These are phyloP conservation scores for Pelvicachromis taeniatus DNA, from an alignment of 2,113 vertebrate genomes.

Conservation along the genomic window DNA sequence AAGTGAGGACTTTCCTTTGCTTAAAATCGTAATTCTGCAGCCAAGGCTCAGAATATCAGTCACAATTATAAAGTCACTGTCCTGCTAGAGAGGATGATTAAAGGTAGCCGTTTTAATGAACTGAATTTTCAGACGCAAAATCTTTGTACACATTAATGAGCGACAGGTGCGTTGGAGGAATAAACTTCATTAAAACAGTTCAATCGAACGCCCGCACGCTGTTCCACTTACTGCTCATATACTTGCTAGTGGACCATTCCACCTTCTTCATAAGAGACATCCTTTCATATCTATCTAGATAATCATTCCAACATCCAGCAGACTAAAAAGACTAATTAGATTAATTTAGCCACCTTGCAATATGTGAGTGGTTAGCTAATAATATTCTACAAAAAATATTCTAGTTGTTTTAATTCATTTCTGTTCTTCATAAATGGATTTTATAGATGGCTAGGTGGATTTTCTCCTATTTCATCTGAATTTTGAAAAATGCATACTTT, in stretches of 20 bases:
- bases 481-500: not conserved
- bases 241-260: not conserved
- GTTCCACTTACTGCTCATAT: not conserved
- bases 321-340: not conserved
- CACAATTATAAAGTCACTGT: not conserved
- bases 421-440: not conserved
- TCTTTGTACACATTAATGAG: not conserved
- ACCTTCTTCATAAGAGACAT: not conserved
- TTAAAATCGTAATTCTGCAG: not conserved
- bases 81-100: not conserved
- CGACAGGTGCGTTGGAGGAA: not conserved
- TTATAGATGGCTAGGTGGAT: not conserved
- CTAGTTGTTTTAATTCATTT: not conserved
- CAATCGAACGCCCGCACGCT: not conserved
- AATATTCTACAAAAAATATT: not conserved
- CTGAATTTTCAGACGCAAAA: not conserved
- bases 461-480: not conserved
- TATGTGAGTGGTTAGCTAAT: not conserved
- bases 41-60: not conserved
- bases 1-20: not conserved
- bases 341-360: not conserved
- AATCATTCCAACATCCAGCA: not conserved
- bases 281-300: not conserved
- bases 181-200: not conserved
- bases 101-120: not conserved